Evolutionary conservation across 2,797 vertebrate species (phyloP).

Genomic region (Bufotes viridis): DNA sequence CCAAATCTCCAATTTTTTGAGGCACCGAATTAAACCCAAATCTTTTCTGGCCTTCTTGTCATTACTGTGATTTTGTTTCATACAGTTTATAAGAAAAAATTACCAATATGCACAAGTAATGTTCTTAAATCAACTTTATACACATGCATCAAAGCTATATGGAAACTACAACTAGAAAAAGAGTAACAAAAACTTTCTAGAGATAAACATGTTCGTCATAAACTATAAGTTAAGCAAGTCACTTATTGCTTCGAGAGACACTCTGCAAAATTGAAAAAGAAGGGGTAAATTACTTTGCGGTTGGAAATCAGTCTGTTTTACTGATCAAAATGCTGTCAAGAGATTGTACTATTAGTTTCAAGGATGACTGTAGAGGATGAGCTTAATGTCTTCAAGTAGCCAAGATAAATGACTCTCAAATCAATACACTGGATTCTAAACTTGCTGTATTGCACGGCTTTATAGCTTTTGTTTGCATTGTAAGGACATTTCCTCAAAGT

Average conservation of each 20-base stretch:
- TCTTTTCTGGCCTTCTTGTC: no score
- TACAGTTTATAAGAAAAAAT: not conserved
- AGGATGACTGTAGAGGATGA: slow-evolving; percentile 53
- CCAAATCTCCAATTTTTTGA: no score
- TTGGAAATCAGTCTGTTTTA: slow-evolving; percentile 65
- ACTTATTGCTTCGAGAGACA: slow-evolving; percentile 64
- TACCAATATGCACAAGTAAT: not conserved
- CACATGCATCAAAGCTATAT: not conserved
- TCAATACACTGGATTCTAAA: slow-evolving; percentile 61
- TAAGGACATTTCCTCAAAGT: slow-evolving; percentile 62
- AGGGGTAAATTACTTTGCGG: slow-evolving; percentile 64
- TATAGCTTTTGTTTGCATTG: slow-evolving; percentile 62
- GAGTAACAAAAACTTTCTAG: slow-evolving; percentile 21
- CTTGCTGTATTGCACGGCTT: slow-evolving; percentile 54
- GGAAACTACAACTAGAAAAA: not conserved
- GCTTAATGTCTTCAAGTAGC: slow-evolving; percentile 63
- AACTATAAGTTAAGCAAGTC: slow-evolving; percentile 53
- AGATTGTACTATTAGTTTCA: slow-evolving; percentile 66
- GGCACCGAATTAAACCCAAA: no score
- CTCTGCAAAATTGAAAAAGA: slow-evolving; percentile 65
- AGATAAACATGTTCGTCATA: slow-evolving; percentile 40
- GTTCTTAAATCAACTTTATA: not conserved
- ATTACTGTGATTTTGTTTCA: not conserved
- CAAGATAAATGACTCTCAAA: slow-evolving; percentile 62
- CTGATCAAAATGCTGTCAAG: slow-evolving; percentile 65